Base-by-base conservation (phyloP, 1,140 invertebrate species). In the Rhopalosiphum maidis region DNA sequence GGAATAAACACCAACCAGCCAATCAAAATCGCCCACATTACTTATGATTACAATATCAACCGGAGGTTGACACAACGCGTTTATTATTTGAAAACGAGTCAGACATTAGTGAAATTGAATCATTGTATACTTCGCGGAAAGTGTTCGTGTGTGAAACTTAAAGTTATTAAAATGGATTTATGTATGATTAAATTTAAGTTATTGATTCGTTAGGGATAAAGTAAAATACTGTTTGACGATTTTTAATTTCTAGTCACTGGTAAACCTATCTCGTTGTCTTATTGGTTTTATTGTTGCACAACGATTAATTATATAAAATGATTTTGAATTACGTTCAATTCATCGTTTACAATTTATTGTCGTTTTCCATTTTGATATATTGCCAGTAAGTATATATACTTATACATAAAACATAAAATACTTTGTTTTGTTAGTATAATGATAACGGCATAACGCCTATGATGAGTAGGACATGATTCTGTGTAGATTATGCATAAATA, bases 1-100 rank as follows among this genome's bases (percentile, higher is more conserved):
- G 43, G 48, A n/a, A 7, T 25, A 54, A 21, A n/a, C 30, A 68
- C 15, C 37, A 5, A 37, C n/a, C 55, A 15, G 54, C 91, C 91
- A 93, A 93, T 93, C 48, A 55, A 2, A 93, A 46, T 55, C 82
- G 91, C 48, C 48, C 91, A 93, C 91, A 93, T 93, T 85, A 86
- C 37, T 93, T 48, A 54, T 86, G 91, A 85, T 93, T 86, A 86
- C 43, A 43, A 25, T 91, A 82, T 55, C 35, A 37, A 48, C 46
- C 68, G 60, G 18, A 91, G 25, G 41, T 91, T 23, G 41, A 54
- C 91, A 23, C 9, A 54, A 92, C 68, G 90, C 68, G 43, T 91
- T 35, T 35, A 22, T n/a, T 83, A n/a, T 93, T 93, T 83, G 43
- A 41, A 82, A 48, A 83, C 41, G 1, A 30, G 2, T 60, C 54